phyloP scores from a whole-genome alignment of 2,888 invertebrate species.

The Halocaridina rubra region DNA sequence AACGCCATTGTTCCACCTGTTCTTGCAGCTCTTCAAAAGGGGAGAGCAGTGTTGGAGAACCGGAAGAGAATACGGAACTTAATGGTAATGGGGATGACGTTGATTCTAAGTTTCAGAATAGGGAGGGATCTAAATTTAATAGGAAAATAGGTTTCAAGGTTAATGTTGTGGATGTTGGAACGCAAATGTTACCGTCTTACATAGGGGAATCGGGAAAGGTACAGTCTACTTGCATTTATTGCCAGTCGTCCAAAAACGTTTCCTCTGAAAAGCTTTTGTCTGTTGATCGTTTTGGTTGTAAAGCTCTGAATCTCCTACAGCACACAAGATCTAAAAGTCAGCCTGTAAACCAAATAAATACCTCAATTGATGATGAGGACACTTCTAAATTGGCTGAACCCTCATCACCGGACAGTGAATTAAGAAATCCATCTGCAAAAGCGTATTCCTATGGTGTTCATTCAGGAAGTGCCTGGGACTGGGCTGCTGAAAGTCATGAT shows the following conservation, averaged over 20 bases:
- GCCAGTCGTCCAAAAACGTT: constrained; percentile 49
- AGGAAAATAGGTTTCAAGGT: constrained; percentile 17
- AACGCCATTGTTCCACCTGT: constrained; percentile 60
- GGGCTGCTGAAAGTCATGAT: constrained; percentile 51
- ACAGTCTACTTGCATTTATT: constrained; percentile 62
- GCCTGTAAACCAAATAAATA: constrained; percentile 2
- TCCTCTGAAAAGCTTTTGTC: no score
- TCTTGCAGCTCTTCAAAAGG: constrained; percentile 29
- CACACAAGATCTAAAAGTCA: constrained; percentile 27
- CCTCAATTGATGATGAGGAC: neutral
- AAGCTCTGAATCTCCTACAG: neutral
- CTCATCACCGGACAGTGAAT: constrained; percentile 2
- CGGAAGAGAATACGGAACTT: neutral
- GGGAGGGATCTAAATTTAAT: neutral
- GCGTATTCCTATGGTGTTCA: constrained; percentile 1
- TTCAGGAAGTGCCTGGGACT: constrained; percentile 54
- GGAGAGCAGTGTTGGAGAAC: neutral
- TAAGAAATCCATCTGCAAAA: neutral
- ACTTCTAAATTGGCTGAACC: no score
- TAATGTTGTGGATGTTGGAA: constrained; percentile 61
- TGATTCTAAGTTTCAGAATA: neutral
- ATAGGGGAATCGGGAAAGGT: constrained; percentile 62
- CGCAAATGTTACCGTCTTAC: constrained; percentile 60
- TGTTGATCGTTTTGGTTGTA: neutral
- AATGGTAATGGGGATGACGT: constrained; percentile 27